These are phyloP conservation scores for Colossoma macropomum DNA, from an alignment of 2,113 vertebrate genomes.

Conservation along the genomic window DNA sequence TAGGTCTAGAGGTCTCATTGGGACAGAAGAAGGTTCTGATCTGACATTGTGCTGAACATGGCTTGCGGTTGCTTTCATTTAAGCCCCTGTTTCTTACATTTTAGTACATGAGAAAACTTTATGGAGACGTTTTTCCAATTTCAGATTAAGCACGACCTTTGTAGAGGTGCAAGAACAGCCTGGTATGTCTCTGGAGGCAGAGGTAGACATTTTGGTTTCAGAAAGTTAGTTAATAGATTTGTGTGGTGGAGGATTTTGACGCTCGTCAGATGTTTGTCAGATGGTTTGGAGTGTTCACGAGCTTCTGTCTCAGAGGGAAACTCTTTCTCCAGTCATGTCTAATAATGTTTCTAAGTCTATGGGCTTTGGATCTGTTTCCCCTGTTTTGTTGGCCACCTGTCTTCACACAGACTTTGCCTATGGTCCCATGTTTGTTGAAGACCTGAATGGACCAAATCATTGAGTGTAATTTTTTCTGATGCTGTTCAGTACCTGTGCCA, in stretches of 20 bases:
- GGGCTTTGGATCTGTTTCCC: background rate
- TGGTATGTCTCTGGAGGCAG: background rate
- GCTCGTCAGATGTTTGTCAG: background rate
- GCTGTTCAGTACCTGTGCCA: no score
- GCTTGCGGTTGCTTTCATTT: background rate
- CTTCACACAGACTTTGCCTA: no score
- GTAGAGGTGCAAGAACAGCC: background rate
- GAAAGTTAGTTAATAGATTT: background rate
- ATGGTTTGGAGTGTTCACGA: no score
- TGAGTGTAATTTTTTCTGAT: no score
- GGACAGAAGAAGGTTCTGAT: background rate
- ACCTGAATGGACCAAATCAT: no score
- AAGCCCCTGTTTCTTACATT: background rate
- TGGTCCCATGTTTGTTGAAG: no score
- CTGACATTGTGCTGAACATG: background rate
- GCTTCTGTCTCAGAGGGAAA: no score
- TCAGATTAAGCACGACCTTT: background rate
- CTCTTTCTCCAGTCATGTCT: background rate
- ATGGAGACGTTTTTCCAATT: background rate
- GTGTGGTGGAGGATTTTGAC: background rate
- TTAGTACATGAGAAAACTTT: background rate
- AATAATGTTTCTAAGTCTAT: background rate
- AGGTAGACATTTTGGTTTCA: background rate
- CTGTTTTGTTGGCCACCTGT: no score
- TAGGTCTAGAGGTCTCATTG: background rate